These are phyloP conservation scores for Tortricodes alternella DNA, from an alignment of 2,888 invertebrate species.

Conservation along the genomic window DNA sequence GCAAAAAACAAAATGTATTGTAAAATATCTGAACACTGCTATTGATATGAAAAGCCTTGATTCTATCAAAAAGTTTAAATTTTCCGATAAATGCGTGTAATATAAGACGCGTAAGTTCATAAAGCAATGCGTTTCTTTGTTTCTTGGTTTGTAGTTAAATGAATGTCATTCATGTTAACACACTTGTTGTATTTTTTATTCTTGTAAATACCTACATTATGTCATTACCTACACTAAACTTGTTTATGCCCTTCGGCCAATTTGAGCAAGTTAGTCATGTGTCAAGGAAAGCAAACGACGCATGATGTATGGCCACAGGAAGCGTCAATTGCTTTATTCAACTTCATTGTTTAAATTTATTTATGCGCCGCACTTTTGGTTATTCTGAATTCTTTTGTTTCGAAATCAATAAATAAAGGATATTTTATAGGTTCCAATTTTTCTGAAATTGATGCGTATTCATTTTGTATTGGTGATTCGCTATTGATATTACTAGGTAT, in stretches of 20 bases:
- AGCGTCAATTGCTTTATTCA: conserved; percentile 65
- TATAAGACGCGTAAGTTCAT: conserved; percentile 5
- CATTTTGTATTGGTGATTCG: too few relatives aligned
- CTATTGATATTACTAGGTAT: too few relatives aligned
- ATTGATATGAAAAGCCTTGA: conserved; percentile 12
- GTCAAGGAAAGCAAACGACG: conserved; percentile 23
- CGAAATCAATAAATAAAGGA: conserved; percentile 21
- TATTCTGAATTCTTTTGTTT: conserved; percentile 44
- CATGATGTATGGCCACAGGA: conserved; percentile 48
- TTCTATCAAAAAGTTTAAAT: conserved; percentile 11
- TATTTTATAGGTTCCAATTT: too few relatives aligned
- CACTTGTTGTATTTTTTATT: too few relatives aligned
- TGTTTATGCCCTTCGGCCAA: conserved; percentile 14
- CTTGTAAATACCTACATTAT: background rate
- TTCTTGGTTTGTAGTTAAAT: conserved; percentile 5
- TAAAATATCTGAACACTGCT: conserved; percentile 15
- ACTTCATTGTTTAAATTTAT: conserved; percentile 45
- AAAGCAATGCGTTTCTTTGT: conserved; percentile 6
- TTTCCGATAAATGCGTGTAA: conserved; percentile 10
- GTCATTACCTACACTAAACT: background rate
- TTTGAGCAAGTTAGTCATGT: conserved; percentile 17
- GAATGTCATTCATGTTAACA: background rate
- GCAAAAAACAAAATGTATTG: conserved; percentile 17
- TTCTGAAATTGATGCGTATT: too few relatives aligned
- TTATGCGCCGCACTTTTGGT: conserved; percentile 48